Base-by-base conservation (phyloP, 2,797 vertebrate species). In the Aplochiton taeniatus region DNA sequence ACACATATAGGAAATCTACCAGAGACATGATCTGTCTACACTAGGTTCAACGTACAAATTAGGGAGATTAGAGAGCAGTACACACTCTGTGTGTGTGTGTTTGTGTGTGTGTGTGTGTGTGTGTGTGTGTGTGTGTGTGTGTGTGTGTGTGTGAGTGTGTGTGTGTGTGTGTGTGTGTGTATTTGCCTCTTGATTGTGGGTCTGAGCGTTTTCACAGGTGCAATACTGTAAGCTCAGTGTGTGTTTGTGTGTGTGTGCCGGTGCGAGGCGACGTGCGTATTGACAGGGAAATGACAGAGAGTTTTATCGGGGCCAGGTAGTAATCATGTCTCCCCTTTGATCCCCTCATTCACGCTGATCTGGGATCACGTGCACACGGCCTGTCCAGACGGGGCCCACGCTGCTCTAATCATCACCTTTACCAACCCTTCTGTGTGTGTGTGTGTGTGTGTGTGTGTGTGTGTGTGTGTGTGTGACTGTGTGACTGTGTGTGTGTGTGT, bases 261-360 rank as follows among this genome's bases (percentile, higher is more conserved):
- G 49, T 46, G 19, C 17, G 17, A 17, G 19, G n/a, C 43, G 1
- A 11, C 6, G 31, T 44, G 48, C 20, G 76, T 76, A 80, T 76
- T 87, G 87, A 85, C 81, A 89, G 74, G 76, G 88, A 85, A 90
- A 90, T 85, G 75, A 83, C 82, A 83, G 85, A 90, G 89, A 92
- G 85, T 59, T 85, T 92, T 88, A 93, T 82, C 82, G 85, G 82
- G 78, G 72, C 68, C 79, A 93, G 85, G 91, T 92, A 87, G 76
- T 86, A 92, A 89, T 90, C 85, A 87, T 76, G 87, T 87, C 82
- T 61, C 70, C 85, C n/a, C 87, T 93, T 94, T 95, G 90, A 92
- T 92, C 89, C 87, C 74, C 66, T 84, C 66, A 89, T 90, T 85
- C 76, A 71, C 67, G 79, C 82, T 87, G 87, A 81, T 83, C 83